phyloP scores from a whole-genome alignment of 2,797 vertebrate species.

The Platalea minor region DNA sequence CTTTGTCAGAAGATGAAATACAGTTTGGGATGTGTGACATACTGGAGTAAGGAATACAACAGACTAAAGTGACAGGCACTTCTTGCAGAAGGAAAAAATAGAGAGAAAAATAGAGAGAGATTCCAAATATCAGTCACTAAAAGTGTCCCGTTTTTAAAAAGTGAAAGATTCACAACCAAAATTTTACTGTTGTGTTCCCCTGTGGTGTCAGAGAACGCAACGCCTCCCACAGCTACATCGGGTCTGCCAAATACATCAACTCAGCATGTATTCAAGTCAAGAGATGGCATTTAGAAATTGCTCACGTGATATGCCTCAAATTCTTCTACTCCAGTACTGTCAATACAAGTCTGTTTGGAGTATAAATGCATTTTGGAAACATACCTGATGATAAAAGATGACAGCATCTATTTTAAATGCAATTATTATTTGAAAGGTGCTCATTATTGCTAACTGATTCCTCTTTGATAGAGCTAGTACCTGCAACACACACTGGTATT shows the following conservation, averaged over 20 bases:
- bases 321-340: neutral
- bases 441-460: conserved; percentile 31
- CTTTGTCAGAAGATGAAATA: neutral
- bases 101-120: no score
- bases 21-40: neutral
- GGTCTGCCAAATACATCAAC: neutral
- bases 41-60: neutral
- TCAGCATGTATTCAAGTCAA: neutral
- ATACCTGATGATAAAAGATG: neutral
- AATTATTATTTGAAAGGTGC: conserved; percentile 53
- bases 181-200: neutral
- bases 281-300: neutral
- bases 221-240: neutral
- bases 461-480: neutral
- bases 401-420: conserved; percentile 42
- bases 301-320: neutral
- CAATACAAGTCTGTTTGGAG: neutral
- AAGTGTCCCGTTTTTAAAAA: neutral
- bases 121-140: neutral
- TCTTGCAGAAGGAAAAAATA: neutral
- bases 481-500: neutral
- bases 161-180: neutral
- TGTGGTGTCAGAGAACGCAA: neutral
- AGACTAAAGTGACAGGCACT: neutral
- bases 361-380: conserved; percentile 18